Conservation (phyloP, 2,797 vertebrate species). For the Artibeus jamaicensis region DNA sequence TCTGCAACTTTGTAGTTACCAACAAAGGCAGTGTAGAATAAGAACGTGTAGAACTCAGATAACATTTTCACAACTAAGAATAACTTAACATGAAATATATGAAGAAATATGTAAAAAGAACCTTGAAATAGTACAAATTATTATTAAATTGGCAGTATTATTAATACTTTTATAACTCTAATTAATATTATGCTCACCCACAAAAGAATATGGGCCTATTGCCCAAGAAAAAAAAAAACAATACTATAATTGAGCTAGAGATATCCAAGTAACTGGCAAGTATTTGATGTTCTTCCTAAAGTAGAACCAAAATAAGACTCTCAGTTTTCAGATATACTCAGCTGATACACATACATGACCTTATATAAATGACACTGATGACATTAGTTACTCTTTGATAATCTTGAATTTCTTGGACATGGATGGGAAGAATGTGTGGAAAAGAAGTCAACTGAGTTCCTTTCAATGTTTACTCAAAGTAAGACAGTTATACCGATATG, state of each 20-base stretch:
- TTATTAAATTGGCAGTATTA: neutral
- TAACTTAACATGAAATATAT: slow-evolving; percentile 11
- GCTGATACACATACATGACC: neutral
- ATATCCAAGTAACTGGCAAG: neutral
- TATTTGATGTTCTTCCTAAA: neutral
- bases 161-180: slow-evolving; percentile 9
- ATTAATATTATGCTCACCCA: neutral
- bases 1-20: neutral
- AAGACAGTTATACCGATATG: neutral
- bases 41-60: neutral
- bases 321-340: slow-evolving; percentile 29
- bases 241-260: neutral
- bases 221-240: neutral
- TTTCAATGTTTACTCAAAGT: neutral
- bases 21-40: slow-evolving; percentile 2
- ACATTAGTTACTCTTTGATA: slow-evolving; percentile 1
- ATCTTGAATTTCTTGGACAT: neutral
- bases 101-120: neutral
- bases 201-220: neutral
- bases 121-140: neutral
- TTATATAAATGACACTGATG: neutral
- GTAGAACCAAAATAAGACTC: neutral
- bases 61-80: slow-evolving; percentile 15
- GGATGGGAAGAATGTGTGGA: neutral
- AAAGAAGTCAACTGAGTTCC: neutral